A percentile compares a stretch with the other conserved stretches of the same genome.
Evolutionary conservation across 1,140 invertebrate species (phyloP).

Genomic region (Drosophila rufa): DNA sequence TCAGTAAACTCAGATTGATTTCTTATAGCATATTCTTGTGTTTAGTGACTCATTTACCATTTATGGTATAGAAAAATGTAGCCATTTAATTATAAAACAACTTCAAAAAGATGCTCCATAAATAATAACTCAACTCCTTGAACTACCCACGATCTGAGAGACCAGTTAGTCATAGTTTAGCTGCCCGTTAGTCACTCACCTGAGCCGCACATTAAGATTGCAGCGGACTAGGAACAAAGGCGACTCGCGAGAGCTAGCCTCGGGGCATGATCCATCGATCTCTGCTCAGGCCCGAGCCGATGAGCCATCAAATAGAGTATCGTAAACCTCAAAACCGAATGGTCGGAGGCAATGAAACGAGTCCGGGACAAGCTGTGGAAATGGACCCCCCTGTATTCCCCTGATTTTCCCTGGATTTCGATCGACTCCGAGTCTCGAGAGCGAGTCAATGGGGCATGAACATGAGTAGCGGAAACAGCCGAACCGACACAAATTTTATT

Average conservation of each 20-base stretch:
- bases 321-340: constrained; percentile 23
- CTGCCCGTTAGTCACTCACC: constrained; percentile 47
- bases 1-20: too few relatives aligned
- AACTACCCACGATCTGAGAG: constrained; percentile 25
- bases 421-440: not conserved
- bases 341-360: constrained; percentile 11
- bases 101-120: not conserved
- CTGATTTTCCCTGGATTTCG: constrained; percentile 8
- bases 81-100: not conserved
- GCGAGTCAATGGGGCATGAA: constrained; percentile 43
- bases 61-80: not conserved
- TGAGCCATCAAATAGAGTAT: constrained; percentile 50
- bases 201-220: constrained; percentile 38
- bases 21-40: too few relatives aligned
- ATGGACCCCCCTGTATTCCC: not conserved
- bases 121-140: constrained; percentile 16
- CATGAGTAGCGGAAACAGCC: constrained; percentile 34
- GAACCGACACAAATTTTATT: constrained; percentile 22
- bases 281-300: constrained; percentile 21
- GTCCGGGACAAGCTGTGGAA: constrained; percentile 9
- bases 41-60: not conserved
- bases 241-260: constrained; percentile 2
- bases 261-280: constrained; percentile 35
- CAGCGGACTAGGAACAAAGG: constrained; percentile 29
- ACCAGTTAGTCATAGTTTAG: constrained; percentile 48